Base-by-base conservation (phyloP, 2,797 vertebrate species). In the Meda fulgida region DNA sequence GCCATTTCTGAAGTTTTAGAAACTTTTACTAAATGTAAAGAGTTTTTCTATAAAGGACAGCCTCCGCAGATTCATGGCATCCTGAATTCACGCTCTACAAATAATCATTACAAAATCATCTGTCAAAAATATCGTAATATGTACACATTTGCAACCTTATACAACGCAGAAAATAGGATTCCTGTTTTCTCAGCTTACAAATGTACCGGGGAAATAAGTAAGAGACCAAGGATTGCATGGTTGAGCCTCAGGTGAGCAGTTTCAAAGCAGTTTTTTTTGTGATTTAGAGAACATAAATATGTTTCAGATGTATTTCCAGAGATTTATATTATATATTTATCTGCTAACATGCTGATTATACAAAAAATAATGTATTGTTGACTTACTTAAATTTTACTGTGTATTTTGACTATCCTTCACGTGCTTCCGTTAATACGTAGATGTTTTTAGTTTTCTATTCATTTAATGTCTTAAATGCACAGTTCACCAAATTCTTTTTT, bases 101-200 rank as follows among this genome's bases (percentile, higher is more conserved):
- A 72, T 9, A 10, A 19, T 46, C 16, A 16, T 9, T 72, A 48
- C 23, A 26, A 43, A 71, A 14, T 2, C 2, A 43, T 71, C 69
- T 26, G 69, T 46, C 69, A 71, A n/a, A 43, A n/a, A 71, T 9
- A 8, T 19, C 3, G 4, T 3, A 34, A 66, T 8, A 34, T 16
- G 1, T 65, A 66, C 65, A 53, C 2, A 21, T 53, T 2, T 46
- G 69, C 69, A 71, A 71, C 69, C 18, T 10, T 71, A 13, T 71
- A 71, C 8, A 19, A 26, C 38, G 16, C 13, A 43, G 7, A 0
- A 8, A 26, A 43, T 26, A 71, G 4, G 38, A 71, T 71, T n/a
- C 69, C 69, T 18, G 38, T 71, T 43, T 71, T 71, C 6, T 71
- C 69, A 9, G 69, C 69, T 43, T 71, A 71, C 69, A 71, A 8